Percentiles rank a stretch among this genome's conserved stretches.
These are phyloP conservation scores for Erebia palarica DNA, from an alignment of 2,888 invertebrate species.

Conservation along the genomic window DNA sequence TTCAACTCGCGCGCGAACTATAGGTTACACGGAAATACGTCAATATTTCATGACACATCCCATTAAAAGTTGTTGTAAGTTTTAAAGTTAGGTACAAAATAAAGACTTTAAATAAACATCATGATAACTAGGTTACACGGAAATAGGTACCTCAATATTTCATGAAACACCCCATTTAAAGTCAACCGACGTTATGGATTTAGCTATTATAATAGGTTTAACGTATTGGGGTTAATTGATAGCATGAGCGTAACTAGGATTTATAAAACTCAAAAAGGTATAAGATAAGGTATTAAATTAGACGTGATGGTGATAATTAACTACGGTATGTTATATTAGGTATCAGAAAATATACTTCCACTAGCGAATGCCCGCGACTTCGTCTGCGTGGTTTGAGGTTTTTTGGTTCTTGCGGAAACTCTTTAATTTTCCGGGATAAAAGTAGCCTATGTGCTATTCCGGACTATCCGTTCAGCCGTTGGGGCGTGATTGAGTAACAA, in stretches of 20 bases:
- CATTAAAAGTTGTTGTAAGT: not conserved
- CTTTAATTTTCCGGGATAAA: too few relatives aligned
- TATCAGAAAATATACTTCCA: too few relatives aligned
- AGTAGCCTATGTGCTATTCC: too few relatives aligned
- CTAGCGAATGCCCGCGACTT: too few relatives aligned
- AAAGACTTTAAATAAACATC: not conserved
- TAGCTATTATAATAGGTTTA: not conserved
- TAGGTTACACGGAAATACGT: not conserved
- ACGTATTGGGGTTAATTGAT: slow-evolving; percentile 4
- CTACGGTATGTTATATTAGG: too few relatives aligned
- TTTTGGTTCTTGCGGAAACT: too few relatives aligned
- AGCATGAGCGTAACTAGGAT: not conserved
- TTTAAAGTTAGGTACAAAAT: not conserved
- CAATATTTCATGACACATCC: slow-evolving; percentile 4
- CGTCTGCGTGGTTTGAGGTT: too few relatives aligned
- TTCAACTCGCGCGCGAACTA: too few relatives aligned
- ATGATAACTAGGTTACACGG: not conserved
- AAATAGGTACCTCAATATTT: slow-evolving; percentile 1
- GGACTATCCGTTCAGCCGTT: too few relatives aligned
- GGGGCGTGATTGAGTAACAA: too few relatives aligned
- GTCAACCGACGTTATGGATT: not conserved
- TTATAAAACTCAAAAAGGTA: not conserved
- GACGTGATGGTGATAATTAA: too few relatives aligned
- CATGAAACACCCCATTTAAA: slow-evolving; percentile 1
- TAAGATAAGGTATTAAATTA: too few relatives aligned